Conservation (phyloP, 2,797 vertebrate genomes). For the Diceros bicornis region DNA sequence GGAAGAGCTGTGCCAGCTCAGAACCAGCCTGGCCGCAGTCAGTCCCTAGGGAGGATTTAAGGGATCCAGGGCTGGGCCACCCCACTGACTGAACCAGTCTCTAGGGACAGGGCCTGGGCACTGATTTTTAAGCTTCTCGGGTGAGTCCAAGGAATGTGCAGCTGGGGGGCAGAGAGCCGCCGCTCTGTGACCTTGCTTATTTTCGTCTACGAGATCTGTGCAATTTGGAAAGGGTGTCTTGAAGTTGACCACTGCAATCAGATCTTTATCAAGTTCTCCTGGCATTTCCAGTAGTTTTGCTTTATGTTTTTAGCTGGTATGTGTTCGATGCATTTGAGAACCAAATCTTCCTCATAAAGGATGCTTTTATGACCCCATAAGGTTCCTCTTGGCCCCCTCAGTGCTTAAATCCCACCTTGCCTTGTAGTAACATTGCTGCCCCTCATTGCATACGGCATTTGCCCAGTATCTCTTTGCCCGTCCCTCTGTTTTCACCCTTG, state of each 20-base stretch:
- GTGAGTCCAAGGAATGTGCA: accelerated
- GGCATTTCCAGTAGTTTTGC: neutral
- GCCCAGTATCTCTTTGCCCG: neutral
- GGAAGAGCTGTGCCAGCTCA: neutral
- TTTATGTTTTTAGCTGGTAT: neutral
- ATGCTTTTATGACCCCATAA: neutral
- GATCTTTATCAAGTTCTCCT: neutral
- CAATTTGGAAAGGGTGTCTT: neutral
- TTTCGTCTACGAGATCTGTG: neutral
- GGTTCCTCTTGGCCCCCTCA: neutral
- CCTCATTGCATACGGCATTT: too few relatives aligned
- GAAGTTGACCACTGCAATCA: accelerated
- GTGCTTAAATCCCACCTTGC: neutral
- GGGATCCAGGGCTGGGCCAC: neutral
- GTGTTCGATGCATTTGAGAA: neutral
- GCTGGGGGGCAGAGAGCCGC: accelerated
- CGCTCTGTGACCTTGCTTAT: too few relatives aligned
- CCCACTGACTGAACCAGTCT: neutral
- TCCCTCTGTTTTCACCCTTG: neutral
- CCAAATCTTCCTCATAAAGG: neutral
- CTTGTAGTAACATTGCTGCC: accelerated
- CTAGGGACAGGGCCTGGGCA: neutral
- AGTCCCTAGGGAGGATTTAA: accelerated
- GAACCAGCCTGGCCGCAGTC: neutral
- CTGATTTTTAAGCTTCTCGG: neutral